phyloP scores from a whole-genome alignment of 2,797 vertebrate species.

The Parauchenoglanis ngamensis region DNA sequence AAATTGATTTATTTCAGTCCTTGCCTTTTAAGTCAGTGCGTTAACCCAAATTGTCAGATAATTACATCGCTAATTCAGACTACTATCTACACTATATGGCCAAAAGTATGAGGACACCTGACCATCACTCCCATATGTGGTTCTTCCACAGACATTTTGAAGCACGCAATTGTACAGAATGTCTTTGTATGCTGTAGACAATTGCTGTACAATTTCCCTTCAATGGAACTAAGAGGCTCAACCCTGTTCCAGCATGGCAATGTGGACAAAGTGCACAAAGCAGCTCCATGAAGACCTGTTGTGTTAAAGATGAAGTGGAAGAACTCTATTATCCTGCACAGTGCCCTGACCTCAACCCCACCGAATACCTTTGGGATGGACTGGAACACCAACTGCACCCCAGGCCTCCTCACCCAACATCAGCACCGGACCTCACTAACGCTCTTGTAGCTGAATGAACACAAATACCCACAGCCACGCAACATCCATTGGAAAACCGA shows the following conservation, averaged over 20 bases:
- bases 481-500: neutral
- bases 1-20: too few species aligned
- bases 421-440: too few species aligned
- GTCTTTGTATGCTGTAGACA: neutral
- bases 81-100: neutral
- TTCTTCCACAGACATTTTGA: neutral
- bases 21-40: neutral
- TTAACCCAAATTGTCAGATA: neutral
- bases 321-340: neutral
- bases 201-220: neutral
- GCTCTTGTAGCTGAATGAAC: neutral
- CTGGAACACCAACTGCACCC: too few species aligned
- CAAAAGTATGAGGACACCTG: neutral
- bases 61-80: neutral
- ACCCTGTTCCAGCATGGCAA: neutral
- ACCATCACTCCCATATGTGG: neutral
- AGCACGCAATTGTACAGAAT: neutral
- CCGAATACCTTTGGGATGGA: too few species aligned
- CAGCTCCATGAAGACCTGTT: neutral
- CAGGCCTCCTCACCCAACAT: too few species aligned
- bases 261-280: neutral
- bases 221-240: neutral
- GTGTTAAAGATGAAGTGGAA: neutral
- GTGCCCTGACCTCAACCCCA: too few species aligned
- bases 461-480: neutral